Percentiles rank a stretch among this genome's conserved stretches.
Evolutionary conservation across 2,888 invertebrate species (phyloP).

Genomic region (Dione juno): DNA sequence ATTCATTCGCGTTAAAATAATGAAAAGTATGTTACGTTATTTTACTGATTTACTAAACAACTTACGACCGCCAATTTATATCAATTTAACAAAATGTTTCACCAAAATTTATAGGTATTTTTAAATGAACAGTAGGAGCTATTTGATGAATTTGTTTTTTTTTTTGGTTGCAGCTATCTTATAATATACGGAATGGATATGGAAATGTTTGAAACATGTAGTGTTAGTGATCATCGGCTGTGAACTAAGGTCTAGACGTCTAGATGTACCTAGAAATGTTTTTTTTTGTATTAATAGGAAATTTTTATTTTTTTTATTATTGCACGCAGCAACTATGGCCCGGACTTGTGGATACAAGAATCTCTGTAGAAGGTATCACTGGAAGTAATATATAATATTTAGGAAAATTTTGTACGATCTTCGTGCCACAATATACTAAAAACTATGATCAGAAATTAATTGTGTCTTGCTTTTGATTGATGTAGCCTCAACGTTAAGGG

Average conservation of each 20-base stretch:
- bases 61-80: not conserved
- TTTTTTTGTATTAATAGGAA: slow-evolving; percentile 62
- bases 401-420: slow-evolving; percentile 43
- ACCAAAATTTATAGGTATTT: not conserved
- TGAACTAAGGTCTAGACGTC: slow-evolving; percentile 73
- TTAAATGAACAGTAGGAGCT: not conserved
- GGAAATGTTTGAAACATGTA: slow-evolving; percentile 80
- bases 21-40: no score
- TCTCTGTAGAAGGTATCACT: slow-evolving; percentile 85
- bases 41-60: no score
- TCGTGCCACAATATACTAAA: slow-evolving; percentile 51
- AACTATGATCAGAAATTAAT: slow-evolving; percentile 33
- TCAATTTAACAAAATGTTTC: not conserved
- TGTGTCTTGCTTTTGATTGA: slow-evolving; percentile 43
- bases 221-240: slow-evolving; percentile 75
- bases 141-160: slow-evolving; percentile 50
- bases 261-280: slow-evolving; percentile 49
- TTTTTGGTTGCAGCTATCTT: slow-evolving; percentile 81
- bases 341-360: slow-evolving; percentile 84
- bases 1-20: no score
- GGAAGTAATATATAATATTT: slow-evolving; percentile 82
- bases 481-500: slow-evolving; percentile 37
- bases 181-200: slow-evolving; percentile 81
- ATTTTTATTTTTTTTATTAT: slow-evolving; percentile 64
- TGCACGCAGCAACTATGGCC: slow-evolving; percentile 83